phyloP scores from a whole-genome alignment of 2,888 invertebrate genomes.

The Tortrix viridana region DNA sequence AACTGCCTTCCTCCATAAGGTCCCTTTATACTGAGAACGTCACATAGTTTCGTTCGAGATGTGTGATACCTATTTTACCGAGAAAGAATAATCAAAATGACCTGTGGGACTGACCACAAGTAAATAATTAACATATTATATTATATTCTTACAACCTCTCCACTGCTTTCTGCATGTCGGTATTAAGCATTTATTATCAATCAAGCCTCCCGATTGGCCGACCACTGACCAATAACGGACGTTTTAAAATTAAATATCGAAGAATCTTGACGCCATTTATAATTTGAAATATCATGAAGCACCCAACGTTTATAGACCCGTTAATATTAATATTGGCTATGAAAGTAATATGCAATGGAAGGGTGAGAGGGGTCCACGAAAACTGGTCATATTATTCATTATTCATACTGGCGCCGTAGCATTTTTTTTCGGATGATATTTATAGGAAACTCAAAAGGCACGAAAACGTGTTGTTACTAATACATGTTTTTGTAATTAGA shows the following conservation, averaged over 20 bases:
- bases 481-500: neutral
- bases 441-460: slow-evolving; percentile 54
- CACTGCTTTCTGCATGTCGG: slow-evolving; percentile 52
- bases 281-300: slow-evolving; percentile 17
- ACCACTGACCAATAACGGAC: slow-evolving; percentile 60
- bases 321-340: slow-evolving; percentile 43
- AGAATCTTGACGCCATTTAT: slow-evolving; percentile 51
- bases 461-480: slow-evolving; percentile 54
- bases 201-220: slow-evolving; percentile 66
- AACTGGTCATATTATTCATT: slow-evolving; percentile 39
- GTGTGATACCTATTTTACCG: too few species aligned
- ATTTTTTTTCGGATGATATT: too few species aligned
- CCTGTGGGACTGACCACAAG: too few species aligned
- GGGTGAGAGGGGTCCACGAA: slow-evolving; percentile 44
- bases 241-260: slow-evolving; percentile 60
- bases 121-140: neutral
- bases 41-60: too few species aligned
- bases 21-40: too few species aligned
- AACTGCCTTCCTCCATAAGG: too few species aligned
- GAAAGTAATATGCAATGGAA: slow-evolving; percentile 32
- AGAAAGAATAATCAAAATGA: too few species aligned
- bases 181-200: slow-evolving; percentile 61
- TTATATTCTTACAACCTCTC: slow-evolving; percentile 51
- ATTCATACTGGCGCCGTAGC: slow-evolving; percentile 26
- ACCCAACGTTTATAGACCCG: slow-evolving; percentile 35